Evolutionary conservation across 1,140 invertebrate species (phyloP).

Genomic region (Drosophila carrolli): DNA sequence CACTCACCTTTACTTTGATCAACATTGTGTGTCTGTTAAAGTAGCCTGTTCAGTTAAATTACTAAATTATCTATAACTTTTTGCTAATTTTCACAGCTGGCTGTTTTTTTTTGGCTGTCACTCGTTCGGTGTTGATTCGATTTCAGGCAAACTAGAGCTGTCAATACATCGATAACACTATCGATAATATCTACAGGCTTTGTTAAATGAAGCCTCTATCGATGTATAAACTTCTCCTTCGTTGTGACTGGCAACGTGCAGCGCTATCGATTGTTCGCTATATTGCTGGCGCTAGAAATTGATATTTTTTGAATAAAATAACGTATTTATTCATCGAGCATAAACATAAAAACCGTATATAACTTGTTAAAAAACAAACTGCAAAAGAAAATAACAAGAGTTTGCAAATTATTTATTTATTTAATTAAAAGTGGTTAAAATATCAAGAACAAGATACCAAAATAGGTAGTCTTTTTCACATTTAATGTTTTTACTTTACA

Average conservation of each 20-base stretch:
- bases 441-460: no score
- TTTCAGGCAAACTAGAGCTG: constrained; percentile 20
- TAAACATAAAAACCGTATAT: no score
- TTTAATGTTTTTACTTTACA: no score
- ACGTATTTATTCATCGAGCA: no score
- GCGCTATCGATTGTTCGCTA: background rate
- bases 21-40: constrained; percentile 87
- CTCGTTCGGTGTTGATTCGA: constrained; percentile 24
- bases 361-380: no score
- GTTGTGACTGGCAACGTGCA: constrained; percentile 23
- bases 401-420: no score
- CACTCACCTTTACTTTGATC: constrained; percentile 93
- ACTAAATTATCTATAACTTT: constrained; percentile 36
- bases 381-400: no score
- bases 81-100: constrained; percentile 56
- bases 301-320: background rate
- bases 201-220: no score
- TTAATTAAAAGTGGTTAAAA: no score
- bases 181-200: background rate
- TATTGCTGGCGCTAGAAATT: background rate
- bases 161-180: background rate
- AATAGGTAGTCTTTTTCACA: no score
- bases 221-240: background rate
- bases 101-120: constrained; percentile 65
- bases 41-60: constrained; percentile 17